A percentile compares a stretch with the other conserved stretches of the same genome.
Evolutionary conservation across 2,797 vertebrate genomes (phyloP).

Genomic region (Lates japonicus): DNA sequence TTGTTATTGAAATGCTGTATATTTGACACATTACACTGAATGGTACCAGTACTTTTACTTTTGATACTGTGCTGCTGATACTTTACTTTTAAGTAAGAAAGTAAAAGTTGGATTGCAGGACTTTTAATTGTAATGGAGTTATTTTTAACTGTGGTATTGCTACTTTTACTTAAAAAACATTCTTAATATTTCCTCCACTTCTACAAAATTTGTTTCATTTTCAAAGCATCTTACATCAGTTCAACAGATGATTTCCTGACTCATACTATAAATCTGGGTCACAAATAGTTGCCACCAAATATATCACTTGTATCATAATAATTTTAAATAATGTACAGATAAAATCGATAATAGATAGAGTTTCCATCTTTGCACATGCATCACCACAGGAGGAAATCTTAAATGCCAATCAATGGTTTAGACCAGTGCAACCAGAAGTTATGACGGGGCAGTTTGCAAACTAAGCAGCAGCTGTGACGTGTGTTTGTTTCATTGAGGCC

Average conservation of each 20-base stretch:
- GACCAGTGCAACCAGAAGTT: conserved; percentile 58
- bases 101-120: not conserved
- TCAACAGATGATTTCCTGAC: not conserved
- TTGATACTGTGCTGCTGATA: not conserved
- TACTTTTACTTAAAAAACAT: not conserved
- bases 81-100: not conserved
- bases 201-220: not conserved
- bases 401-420: conserved; percentile 56
- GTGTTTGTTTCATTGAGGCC: conserved; percentile 64
- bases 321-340: not conserved
- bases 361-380: conserved; percentile 37
- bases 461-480: conserved; percentile 71
- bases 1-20: not conserved
- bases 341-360: not conserved
- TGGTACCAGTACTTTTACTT: not conserved
- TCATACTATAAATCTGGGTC: not conserved
- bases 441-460: conserved; percentile 69
- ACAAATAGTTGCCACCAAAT: not conserved
- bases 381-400: conserved; percentile 15
- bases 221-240: not conserved
- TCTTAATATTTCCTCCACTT: not conserved
- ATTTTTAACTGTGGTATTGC: not conserved
- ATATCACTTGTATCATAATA: too few relatives aligned
- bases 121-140: not conserved
- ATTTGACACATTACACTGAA: not conserved